Percentiles rank a stretch among this genome's conserved stretches.
These are phyloP conservation scores for Myodes glareolus DNA, from an alignment of 2,113 vertebrate species.

Conservation along the genomic window DNA sequence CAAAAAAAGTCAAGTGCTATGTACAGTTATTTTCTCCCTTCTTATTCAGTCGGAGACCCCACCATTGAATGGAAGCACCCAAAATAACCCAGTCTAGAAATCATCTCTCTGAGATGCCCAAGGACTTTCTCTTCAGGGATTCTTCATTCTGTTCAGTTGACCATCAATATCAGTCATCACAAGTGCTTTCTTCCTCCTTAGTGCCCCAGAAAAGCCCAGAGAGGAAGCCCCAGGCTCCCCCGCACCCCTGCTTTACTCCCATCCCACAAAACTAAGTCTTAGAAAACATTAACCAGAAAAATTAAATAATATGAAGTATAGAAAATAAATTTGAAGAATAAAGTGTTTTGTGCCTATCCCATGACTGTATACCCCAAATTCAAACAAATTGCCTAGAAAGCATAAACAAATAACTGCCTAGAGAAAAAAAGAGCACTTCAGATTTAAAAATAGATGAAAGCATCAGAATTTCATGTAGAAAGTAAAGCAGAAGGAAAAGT, in stretches of 20 bases:
- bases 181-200: neutral
- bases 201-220: neutral
- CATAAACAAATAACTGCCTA: neutral
- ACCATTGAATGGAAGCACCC: too few relatives aligned
- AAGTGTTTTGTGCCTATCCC: neutral
- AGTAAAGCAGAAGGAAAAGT: neutral
- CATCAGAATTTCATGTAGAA: neutral
- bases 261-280: neutral
- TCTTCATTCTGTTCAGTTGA: neutral
- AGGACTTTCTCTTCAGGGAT: too few relatives aligned
- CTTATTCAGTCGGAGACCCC: neutral
- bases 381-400: neutral
- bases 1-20: neutral
- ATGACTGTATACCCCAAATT: neutral
- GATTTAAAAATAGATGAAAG: neutral
- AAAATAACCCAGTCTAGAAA: too few relatives aligned
- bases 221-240: fast-evolving
- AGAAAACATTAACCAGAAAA: neutral
- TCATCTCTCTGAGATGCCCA: neutral
- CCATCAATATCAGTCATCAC: neutral
- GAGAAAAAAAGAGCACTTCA: neutral
- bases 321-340: neutral
- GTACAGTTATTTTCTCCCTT: neutral
- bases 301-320: neutral
- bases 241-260: fast-evolving